Evolutionary conservation across 2,113 vertebrate species (phyloP).

Genomic region (Syngnathus typhle): DNA sequence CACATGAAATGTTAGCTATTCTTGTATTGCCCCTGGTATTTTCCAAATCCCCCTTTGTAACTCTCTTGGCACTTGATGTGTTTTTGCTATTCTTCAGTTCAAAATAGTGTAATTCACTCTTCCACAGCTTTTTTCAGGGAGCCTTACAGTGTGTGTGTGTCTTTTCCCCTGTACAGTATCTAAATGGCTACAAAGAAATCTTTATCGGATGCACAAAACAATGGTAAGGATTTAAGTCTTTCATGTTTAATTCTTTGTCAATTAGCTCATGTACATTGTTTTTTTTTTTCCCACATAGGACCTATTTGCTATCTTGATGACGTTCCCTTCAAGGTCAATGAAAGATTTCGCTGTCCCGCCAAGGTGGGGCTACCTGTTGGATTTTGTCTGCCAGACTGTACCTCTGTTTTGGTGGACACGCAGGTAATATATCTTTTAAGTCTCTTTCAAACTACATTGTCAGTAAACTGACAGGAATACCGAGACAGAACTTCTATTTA

Average conservation of each 20-base stretch:
- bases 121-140: constrained; percentile 1
- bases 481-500: not conserved
- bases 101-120: not conserved
- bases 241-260: not conserved
- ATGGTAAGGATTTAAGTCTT: constrained; percentile 71
- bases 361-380: constrained; percentile 93
- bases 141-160: not conserved
- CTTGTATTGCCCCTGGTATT: not conserved
- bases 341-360: constrained; percentile 87
- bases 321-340: constrained; percentile 95
- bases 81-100: not conserved
- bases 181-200: constrained; percentile 98
- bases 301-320: constrained; percentile 95
- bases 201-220: constrained; percentile 84
- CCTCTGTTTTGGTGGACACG: constrained; percentile 72
- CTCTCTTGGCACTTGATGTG: too few species aligned
- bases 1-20: too few species aligned
- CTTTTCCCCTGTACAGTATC: constrained; percentile 58
- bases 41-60: not conserved
- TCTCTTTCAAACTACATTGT: not conserved
- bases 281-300: constrained; percentile 69
- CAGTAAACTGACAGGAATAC: not conserved
- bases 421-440: constrained; percentile 69
- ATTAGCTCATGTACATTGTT: not conserved
- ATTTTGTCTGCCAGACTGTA: constrained; percentile 80